Conservation (phyloP, 2,888 invertebrate genomes). For the Thereva unica region DNA sequence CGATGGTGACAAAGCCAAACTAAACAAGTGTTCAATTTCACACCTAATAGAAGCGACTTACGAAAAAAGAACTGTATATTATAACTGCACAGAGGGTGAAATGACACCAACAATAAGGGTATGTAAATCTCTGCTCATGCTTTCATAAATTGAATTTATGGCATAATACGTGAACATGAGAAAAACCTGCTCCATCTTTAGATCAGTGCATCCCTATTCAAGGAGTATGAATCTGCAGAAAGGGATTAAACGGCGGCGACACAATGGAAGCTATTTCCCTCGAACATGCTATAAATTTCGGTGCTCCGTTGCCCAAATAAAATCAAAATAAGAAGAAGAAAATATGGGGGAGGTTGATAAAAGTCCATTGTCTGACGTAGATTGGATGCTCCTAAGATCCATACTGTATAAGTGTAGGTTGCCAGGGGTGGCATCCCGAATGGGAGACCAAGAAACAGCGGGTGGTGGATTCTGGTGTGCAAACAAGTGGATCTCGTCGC, state of each 20-base stretch:
- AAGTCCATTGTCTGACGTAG: slow-evolving; percentile 26
- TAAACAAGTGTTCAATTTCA: slow-evolving; percentile 34
- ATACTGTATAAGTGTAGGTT: not conserved
- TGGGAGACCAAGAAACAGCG: not conserved
- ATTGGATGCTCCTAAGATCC: slow-evolving; percentile 8
- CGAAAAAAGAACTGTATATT: not conserved
- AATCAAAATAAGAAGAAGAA: no score
- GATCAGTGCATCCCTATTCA: slow-evolving; percentile 22
- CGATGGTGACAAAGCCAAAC: slow-evolving; percentile 8
- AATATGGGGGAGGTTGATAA: slow-evolving; percentile 10
- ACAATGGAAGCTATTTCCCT: slow-evolving; percentile 15
- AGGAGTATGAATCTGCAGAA: slow-evolving; percentile 6
- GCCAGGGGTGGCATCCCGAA: not conserved
- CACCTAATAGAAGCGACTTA: slow-evolving; percentile 20
- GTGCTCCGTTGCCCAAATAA: slow-evolving; percentile 1
- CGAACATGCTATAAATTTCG: slow-evolving; percentile 23
- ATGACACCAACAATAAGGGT: slow-evolving; percentile 13
- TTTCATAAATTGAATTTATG: slow-evolving; percentile 32
- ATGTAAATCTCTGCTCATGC: slow-evolving; percentile 27
- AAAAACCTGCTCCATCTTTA: slow-evolving; percentile 19
- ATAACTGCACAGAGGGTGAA: not conserved
- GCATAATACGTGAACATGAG: slow-evolving; percentile 33
- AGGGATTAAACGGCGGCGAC: slow-evolving; percentile 23
- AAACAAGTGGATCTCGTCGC: slow-evolving; percentile 34
- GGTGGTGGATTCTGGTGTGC: slow-evolving; percentile 9